Conservation (phyloP, 2,888 invertebrate species). For the Clanis bilineata region DNA sequence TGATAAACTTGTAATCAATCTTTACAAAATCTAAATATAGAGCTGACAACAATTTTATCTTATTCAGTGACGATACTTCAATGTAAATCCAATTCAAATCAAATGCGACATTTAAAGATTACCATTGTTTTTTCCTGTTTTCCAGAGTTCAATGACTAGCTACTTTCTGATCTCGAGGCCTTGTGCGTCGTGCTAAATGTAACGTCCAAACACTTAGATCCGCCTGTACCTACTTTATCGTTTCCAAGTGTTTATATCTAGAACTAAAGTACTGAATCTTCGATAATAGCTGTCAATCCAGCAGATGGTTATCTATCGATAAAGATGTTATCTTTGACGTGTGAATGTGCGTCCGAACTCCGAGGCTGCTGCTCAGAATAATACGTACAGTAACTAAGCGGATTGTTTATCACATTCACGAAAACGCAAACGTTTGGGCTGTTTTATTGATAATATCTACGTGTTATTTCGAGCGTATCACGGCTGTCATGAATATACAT, state of each 20-base stretch:
- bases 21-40: neutral
- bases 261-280: neutral
- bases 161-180: slow-evolving; percentile 8
- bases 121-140: slow-evolving; percentile 10
- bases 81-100: neutral
- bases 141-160: slow-evolving; percentile 17
- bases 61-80: neutral
- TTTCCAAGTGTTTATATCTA: slow-evolving; percentile 7
- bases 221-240: neutral
- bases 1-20: neutral
- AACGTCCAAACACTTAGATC: slow-evolving; percentile 1
- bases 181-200: slow-evolving; percentile 4
- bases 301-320: neutral
- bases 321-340: slow-evolving; percentile 4
- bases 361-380: neutral
- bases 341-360: neutral
- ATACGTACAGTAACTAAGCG: neutral
- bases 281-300: slow-evolving; percentile 6
- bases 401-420: neutral
- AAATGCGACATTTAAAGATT: slow-evolving; percentile 4
- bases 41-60: neutral
- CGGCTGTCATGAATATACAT: neutral
- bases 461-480: slow-evolving; percentile 7
- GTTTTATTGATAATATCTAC: neutral
- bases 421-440: neutral